Evolutionary conservation across 2,888 invertebrate genomes (phyloP).

Genomic region (Ecdyonurus torrentis): DNA sequence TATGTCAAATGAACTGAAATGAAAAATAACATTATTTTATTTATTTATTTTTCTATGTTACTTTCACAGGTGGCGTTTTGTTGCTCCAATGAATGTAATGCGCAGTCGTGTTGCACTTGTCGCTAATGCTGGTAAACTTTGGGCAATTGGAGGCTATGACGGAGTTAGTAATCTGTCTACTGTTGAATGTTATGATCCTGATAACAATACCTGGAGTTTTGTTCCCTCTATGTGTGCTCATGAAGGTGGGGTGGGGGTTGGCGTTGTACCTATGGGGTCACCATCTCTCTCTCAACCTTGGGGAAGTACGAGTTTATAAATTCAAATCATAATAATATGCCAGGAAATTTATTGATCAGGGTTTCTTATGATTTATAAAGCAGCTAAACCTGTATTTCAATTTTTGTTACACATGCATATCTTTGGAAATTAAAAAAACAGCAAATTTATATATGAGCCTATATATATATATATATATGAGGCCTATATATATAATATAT

Average conservation of each 20-base stretch:
- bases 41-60: conserved; percentile 12
- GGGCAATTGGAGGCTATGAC: conserved; percentile 66
- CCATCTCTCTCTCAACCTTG: neutral
- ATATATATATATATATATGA: no score
- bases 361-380: no score
- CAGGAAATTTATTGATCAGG: no score
- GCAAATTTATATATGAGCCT: no score
- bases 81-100: conserved; percentile 67
- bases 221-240: conserved; percentile 67
- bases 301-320: neutral
- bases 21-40: neutral
- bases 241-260: conserved; percentile 81
- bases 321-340: no score
- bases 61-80: conserved; percentile 45
- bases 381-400: no score
- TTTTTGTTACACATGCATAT: no score
- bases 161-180: conserved; percentile 65
- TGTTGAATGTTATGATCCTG: conserved; percentile 71
- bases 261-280: conserved; percentile 46
- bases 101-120: conserved; percentile 66
- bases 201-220: conserved; percentile 51
- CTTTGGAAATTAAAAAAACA: no score
- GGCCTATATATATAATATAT: no score
- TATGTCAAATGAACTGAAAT: conserved; percentile 22
- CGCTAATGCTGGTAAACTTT: conserved; percentile 67